Conservation (phyloP, 2,797 vertebrate species). For the Crenichthys baileyi region DNA sequence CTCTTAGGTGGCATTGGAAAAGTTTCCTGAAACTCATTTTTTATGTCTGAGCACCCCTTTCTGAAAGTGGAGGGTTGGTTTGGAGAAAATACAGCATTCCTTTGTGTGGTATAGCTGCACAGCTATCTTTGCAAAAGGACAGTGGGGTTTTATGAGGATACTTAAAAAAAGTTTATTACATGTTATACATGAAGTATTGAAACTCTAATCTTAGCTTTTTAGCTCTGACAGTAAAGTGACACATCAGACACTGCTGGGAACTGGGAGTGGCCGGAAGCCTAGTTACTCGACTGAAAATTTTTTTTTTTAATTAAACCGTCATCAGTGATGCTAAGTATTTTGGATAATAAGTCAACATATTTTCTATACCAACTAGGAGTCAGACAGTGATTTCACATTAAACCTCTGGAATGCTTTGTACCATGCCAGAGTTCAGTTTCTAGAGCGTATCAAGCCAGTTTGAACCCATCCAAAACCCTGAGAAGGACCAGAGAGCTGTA, state of each 20-base stretch:
- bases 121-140: constrained; percentile 38
- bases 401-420: too few species aligned
- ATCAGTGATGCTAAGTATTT: not conserved
- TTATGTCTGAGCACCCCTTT: constrained; percentile 20
- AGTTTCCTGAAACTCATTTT: constrained; percentile 49
- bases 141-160: constrained; percentile 38
- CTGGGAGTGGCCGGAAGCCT: constrained; percentile 10
- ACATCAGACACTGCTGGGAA: constrained; percentile 45
- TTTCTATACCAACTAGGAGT: not conserved
- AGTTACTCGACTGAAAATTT: not conserved
- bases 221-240: constrained; percentile 33
- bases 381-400: not conserved
- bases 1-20: constrained; percentile 46
- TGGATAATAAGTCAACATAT: constrained; percentile 11
- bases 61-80: constrained; percentile 43
- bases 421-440: too few species aligned
- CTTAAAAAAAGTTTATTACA: not conserved
- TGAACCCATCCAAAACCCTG: too few species aligned
- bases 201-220: constrained; percentile 43
- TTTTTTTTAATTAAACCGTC: not conserved
- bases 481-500: too few species aligned
- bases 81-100: constrained; percentile 51
- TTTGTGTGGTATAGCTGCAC: constrained; percentile 51
- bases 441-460: too few species aligned
- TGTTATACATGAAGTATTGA: constrained; percentile 22